phyloP scores from a whole-genome alignment of 2,888 invertebrate genomes.

The Cylloceria caligata region DNA sequence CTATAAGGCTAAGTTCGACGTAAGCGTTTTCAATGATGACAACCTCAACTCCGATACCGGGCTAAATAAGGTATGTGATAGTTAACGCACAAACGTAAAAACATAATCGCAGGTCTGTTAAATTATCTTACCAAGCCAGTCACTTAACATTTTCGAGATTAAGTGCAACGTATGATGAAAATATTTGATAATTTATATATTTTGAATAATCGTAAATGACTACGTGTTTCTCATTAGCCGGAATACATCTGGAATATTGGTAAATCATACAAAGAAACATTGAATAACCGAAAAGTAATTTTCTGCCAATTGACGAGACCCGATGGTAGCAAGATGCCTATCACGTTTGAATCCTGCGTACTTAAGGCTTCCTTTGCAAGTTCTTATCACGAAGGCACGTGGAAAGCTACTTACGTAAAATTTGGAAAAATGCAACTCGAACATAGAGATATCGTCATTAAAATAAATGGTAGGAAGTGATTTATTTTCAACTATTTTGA shows the following conservation, averaged over 20 bases:
- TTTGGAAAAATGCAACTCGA: conserved; percentile 61
- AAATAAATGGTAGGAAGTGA: conserved; percentile 71
- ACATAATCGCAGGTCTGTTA: too few relatives aligned
- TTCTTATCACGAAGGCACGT: conserved; percentile 74
- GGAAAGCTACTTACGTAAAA: conserved; percentile 75
- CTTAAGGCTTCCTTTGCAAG: conserved; percentile 70
- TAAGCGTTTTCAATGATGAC: not conserved
- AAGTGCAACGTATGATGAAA: not conserved
- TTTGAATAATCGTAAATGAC: not conserved
- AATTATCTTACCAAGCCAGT: too few relatives aligned
- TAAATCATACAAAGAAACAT: not conserved
- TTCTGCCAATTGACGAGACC: conserved; percentile 76
- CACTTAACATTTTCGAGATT: not conserved
- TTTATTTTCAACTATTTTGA: not conserved
- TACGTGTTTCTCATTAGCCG: not conserved
- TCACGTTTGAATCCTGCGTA: conserved; percentile 68
- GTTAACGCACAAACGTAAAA: not conserved
- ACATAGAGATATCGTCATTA: conserved; percentile 68
- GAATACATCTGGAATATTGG: not conserved
- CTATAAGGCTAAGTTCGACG: not conserved
- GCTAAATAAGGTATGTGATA: not conserved
- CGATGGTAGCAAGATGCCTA: conserved; percentile 67
- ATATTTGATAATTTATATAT: not conserved
- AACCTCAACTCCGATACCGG: not conserved
- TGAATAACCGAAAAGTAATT: not conserved